Percentiles rank a stretch among this genome's conserved stretches.
These are phyloP conservation scores for Metalampra italica DNA, from an alignment of 2,888 invertebrate species.

Conservation along the genomic window DNA sequence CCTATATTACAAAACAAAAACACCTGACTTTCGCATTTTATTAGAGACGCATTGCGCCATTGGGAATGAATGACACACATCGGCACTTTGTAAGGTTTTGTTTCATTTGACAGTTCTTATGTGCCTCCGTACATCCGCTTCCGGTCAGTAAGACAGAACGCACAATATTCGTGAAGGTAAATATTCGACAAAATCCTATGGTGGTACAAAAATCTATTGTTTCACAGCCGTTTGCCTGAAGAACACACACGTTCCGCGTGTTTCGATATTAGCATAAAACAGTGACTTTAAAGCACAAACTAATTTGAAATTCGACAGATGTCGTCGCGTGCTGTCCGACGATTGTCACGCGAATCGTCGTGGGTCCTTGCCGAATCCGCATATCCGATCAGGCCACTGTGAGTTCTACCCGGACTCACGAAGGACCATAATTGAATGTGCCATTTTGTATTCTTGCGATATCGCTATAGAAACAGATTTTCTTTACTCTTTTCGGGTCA, in stretches of 20 bases:
- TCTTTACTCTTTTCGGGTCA: no score
- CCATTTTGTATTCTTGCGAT: not conserved
- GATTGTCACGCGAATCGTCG: conserved; percentile 38
- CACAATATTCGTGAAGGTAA: no score
- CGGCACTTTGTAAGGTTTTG: no score
- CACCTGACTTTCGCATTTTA: no score
- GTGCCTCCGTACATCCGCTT: no score
- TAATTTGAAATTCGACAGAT: conserved; percentile 45
- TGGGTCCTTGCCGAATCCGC: conserved; percentile 12
- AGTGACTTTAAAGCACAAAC: conserved; percentile 31
- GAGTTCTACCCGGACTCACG: not conserved
- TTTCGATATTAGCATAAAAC: conserved; percentile 43
- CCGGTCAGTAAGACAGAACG: no score
- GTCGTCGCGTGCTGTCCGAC: conserved; percentile 35
- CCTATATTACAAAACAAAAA: no score
- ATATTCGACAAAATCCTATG: no score
- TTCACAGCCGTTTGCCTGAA: conserved; percentile 4
- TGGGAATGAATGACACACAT: no score
- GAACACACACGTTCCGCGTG: not conserved
- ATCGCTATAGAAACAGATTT: no score
- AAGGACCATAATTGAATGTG: not conserved
- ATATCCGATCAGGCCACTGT: not conserved
- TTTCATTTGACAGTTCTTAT: no score
- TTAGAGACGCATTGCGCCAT: no score
- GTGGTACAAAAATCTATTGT: conserved; percentile 4